Base-by-base conservation (phyloP, 2,797 vertebrate species). In the Dallia pectoralis region DNA sequence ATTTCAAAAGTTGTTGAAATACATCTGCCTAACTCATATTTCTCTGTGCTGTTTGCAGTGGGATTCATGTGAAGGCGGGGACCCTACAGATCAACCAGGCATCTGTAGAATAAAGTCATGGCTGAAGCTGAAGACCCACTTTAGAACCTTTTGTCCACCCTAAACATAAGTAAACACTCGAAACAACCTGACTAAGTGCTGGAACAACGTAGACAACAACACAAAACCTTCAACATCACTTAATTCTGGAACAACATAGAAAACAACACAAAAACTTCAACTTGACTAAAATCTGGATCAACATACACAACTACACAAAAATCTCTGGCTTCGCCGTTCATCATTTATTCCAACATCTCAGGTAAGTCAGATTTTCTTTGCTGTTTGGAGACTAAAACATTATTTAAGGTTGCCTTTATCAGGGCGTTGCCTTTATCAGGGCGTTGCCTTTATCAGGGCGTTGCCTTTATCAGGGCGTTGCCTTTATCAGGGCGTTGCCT, bases 11-110 rank as follows among this genome's bases (percentile, higher is more conserved):
- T 67, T 44, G 4, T 67, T 36, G 88, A 90, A 67, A 67, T 59
- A 67, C 75, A 72, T 79, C 81, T 86, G 86, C 87, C 84, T 88
- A 86, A 89, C 82, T 75, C 65, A 77, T 83, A 77, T 80, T 84
- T 68, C 83, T 81, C 48, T 64, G 61, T 74, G 18, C 56, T 19
- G 75, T 51, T 67, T 49, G 66, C 66, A 68, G 66, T 27, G 66
- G 66, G 66, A 68, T 48, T 68, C 40, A 68, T 16, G 25, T 7
- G 25, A 29, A 48, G 40, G 25, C n/a, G 53, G n/a, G n/a, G 53
- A 27, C 44, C 44, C 61, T 30, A 18, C 15, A 7, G 15, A 63
- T 30, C 61, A 9, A 12, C 36, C 49, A 11, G 30, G 27, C 27
- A 29, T 53, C 49, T 56, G 48, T 49, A 18, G 18, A 33, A 16